A percentile compares a stretch with the other conserved stretches of the same genome.
Evolutionary conservation across 2,113 vertebrate species (phyloP).

Genomic region (Ranitomeya variabilis): DNA sequence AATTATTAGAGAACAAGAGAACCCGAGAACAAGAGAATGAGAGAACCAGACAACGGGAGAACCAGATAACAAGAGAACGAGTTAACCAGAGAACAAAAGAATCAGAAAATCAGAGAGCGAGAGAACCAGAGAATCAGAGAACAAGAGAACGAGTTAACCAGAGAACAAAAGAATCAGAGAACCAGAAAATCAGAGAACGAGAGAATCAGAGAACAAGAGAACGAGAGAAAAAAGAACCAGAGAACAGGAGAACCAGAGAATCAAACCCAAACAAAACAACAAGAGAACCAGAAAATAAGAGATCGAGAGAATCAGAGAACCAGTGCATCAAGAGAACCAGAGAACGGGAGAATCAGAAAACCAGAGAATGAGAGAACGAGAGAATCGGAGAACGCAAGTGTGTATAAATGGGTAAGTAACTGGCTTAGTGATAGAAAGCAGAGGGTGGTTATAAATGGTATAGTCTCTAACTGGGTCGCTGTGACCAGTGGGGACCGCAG

Average conservation of each 20-base stretch:
- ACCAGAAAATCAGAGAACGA: neutral
- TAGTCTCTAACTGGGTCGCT: too few species aligned
- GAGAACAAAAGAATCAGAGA: too few species aligned
- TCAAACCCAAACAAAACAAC: too few species aligned
- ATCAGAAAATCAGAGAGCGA: neutral
- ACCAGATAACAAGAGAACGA: neutral
- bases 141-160: too few species aligned
- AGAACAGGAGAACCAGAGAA: neutral
- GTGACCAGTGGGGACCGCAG: too few species aligned
- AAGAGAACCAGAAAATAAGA: neutral
- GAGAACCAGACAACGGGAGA: neutral
- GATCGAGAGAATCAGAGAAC: neutral
- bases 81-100: neutral
- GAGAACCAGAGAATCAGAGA: too few species aligned
- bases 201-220: neutral
- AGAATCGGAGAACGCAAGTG: neutral
- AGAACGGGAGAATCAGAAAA: neutral
- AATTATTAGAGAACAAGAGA: too few species aligned
- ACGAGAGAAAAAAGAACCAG: neutral
- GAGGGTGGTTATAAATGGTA: too few species aligned
- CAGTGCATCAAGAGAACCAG: neutral
- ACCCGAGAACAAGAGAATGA: neutral
- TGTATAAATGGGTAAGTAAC: too few species aligned
- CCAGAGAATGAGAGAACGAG: neutral
- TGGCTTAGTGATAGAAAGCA: too few species aligned